Evolutionary conservation across 1,140 invertebrate species (phyloP).

Genomic region (Paralvinella palmiformis): DNA sequence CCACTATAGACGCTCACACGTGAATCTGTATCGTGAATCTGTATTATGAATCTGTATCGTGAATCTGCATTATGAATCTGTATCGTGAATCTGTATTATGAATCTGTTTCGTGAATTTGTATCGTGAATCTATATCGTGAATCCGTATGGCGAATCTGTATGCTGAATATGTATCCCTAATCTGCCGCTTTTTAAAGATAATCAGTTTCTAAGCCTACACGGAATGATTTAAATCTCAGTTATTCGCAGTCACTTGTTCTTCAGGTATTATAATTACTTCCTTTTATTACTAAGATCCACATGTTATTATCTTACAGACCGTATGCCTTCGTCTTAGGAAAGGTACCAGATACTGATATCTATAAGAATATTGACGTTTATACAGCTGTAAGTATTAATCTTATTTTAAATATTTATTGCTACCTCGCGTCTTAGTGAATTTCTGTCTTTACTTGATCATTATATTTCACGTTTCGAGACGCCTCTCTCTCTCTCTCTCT

Average conservation of each 20-base stretch:
- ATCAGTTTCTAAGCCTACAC: too few relatives aligned
- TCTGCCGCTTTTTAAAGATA: background rate
- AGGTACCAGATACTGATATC: slow-evolving; percentile 45
- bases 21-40: background rate
- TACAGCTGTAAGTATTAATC: slow-evolving; percentile 32
- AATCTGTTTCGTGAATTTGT: too few relatives aligned
- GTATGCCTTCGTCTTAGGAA: slow-evolving; percentile 40
- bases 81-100: too few relatives aligned
- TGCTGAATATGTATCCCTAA: background rate
- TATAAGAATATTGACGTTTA: slow-evolving; percentile 43
- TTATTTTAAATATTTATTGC: background rate
- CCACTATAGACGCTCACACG: background rate
- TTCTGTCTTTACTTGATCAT: too few relatives aligned
- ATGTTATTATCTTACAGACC: too few relatives aligned
- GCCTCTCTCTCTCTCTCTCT: background rate
- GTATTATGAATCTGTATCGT: background rate
- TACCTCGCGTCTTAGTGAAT: background rate
- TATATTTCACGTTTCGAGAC: background rate
- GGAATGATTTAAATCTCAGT: too few relatives aligned
- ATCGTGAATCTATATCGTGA: too few relatives aligned
- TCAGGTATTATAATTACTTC: too few relatives aligned
- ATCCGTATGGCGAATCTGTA: too few relatives aligned
- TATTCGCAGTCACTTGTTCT: too few relatives aligned
- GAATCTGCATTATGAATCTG: too few relatives aligned
- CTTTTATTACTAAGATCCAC: too few relatives aligned